A percentile compares a stretch with the other conserved stretches of the same genome.
phyloP scores from a whole-genome alignment of 2,113 vertebrate species.

The Epinephelus cyanopodus region DNA sequence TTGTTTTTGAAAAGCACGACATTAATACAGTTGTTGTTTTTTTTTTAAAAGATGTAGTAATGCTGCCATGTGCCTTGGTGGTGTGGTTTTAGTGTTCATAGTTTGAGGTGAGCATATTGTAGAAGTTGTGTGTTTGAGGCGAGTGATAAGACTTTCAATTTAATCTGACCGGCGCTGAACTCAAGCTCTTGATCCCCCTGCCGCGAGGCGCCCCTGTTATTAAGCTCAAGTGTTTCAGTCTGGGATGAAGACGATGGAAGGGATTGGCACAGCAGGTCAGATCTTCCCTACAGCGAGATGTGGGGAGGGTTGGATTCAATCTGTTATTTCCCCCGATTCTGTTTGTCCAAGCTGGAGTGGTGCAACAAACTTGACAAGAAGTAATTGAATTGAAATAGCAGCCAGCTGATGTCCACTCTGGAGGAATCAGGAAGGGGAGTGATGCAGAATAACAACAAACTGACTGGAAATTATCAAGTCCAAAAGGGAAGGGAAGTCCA shows the following conservation, averaged over 20 bases:
- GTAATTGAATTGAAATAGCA: constrained; percentile 59
- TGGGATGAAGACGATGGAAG: constrained; percentile 42
- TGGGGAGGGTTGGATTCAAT: constrained; percentile 33
- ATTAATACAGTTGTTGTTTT: not conserved
- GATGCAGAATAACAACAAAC: not conserved
- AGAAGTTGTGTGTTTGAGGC: constrained; percentile 18
- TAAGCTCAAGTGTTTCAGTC: constrained; percentile 53
- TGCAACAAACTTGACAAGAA: constrained; percentile 38
- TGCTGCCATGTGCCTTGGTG: fast-evolving
- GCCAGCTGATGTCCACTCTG: constrained; percentile 54
- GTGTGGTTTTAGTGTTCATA: not conserved
- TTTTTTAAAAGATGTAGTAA: not conserved
- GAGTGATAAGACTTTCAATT: constrained; percentile 58
- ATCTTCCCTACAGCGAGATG: constrained; percentile 29
- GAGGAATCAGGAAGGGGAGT: not conserved
- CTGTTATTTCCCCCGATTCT: constrained; percentile 24
- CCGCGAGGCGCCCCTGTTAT: constrained; percentile 33
- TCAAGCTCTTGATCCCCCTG: constrained; percentile 45
- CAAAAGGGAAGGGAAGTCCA: not conserved
- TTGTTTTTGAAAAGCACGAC: not conserved
- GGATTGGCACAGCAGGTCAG: constrained; percentile 31
- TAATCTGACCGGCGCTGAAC: constrained; percentile 33
- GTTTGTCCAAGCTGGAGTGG: constrained; percentile 36
- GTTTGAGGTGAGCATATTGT: constrained; percentile 20
- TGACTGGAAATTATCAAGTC: not conserved